Base-by-base conservation (phyloP, 2,888 invertebrate species). In the Scaptomyza tumidula region DNA sequence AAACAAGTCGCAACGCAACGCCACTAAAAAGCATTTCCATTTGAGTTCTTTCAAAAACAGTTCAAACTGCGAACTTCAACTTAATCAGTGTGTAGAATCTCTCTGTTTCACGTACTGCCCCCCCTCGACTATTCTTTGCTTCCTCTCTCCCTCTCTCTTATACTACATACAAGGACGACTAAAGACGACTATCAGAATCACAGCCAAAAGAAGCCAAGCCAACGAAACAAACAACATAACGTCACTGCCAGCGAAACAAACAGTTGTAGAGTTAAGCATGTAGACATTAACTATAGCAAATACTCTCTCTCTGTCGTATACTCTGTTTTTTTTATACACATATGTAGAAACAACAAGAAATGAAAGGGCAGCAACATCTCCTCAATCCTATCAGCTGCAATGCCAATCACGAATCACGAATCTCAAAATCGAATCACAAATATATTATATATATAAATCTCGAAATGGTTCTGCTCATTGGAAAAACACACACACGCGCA, bases 121-220 rank as follows among this genome's bases (percentile, higher is more conserved):
- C 33, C n/a, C n/a, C n/a, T 46, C 11, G 35, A 46, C 31, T 33
- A 16, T 37, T 14, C 29, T 14, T 11, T 13, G 29, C n/a, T 49
- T n/a, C 37, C 11, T 4, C 19, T 11, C 13, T 13, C n/a, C 43
- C 13, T 29, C 11, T 4, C 19, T 11, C 13, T 13, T 3, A n/a
- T 13, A 39, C 29, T 33, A 10, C 39, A 39, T 16, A 39, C 39
- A 70, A 41, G 49, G 53, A 71, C 60, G 48, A 63, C 46, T 33
- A 24, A 61, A 49, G 48, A 75, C 55, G 58, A 50, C 35, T 35
- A 65, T 45, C 57, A 63, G 56, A 69, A 19, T 19, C 68, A 75
- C 62, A 73, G 66, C 75, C 70, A 78, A 78, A 78, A 52, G 50
- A 82, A 77, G 72, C 80, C 80, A 75, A 80, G 81, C 80, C 78